Evolutionary conservation across 2,888 invertebrate genomes (phyloP), one percentile per base, ranked within the genome.

Genomic region (Chirona hameri): DNA sequence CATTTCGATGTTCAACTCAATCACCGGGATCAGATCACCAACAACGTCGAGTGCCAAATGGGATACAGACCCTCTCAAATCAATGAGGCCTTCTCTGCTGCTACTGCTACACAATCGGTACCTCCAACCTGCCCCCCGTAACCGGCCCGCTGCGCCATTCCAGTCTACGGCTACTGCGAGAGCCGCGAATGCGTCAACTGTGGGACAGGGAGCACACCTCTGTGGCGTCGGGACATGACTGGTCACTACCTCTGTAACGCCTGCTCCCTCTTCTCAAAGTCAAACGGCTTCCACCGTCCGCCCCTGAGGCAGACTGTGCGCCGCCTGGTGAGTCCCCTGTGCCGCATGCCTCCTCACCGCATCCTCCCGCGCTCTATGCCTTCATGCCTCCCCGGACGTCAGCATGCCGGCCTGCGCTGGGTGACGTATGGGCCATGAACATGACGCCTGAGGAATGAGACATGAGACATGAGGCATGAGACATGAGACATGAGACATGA

Each of bases 191-290:
- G 85, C 65, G 84, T 83, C 81, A 85, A 85, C 83, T 85, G 85
- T 60, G 84, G 84, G 18, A 84, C 82, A 76, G 82, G 82, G 21
- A 82, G 81, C 21, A 85, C 85, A 12, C 85, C 85, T 12, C 82
- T 85, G 29, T 85, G 85, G 85, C 83, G 85, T 21, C 82, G 84
- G 24, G 85, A 85, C 55, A 27, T 81, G 39, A 84, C 84, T 2
- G 85, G 85, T 15, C 84, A 84, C 83, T 84, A 84, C 83, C 83
- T 85, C 31, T 85, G 85, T 82, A 85, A 85, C 83, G 85, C 85
- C 57, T 85, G 85, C 83, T 84, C 84, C 48, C 85, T 85, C 82
- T 85, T 85, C 83, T 83, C 83, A 24, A 83, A 84, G 69, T 84
- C 83, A 81, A 85, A 85, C 81, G 85, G 85, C 81, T 83, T 85